Conservation (phyloP, 92 coral and sea anemone genomes). For the Heliopora coerulea region DNA sequence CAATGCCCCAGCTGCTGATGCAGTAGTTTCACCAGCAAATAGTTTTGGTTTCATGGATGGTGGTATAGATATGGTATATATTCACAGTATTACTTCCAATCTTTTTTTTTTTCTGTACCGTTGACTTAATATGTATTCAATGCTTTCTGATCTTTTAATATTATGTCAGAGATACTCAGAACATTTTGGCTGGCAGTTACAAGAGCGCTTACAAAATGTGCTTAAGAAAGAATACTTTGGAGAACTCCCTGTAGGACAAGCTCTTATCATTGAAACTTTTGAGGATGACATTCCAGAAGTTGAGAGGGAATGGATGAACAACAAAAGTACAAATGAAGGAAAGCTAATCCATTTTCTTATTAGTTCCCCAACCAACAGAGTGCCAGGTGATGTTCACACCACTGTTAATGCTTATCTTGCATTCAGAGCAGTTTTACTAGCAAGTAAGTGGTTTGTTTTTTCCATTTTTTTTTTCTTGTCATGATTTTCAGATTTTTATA, state of each 20-base stretch:
- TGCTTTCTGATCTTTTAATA: neutral
- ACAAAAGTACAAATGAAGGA: conserved; percentile 65
- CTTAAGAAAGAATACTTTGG: conserved; percentile 51
- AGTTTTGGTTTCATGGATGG: conserved; percentile 91
- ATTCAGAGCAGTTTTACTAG: conserved; percentile 67
- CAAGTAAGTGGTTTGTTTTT: conserved; percentile 39
- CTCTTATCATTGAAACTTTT: conserved; percentile 59
- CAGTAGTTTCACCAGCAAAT: conserved; percentile 82
- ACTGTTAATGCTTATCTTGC: conserved; percentile 79
- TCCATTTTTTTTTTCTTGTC: no score
- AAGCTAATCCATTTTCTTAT: conserved; percentile 65
- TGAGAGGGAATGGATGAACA: conserved; percentile 46
- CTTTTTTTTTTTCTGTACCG: no score
- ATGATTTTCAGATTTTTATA: no score
- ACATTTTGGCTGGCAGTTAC: conserved; percentile 86
- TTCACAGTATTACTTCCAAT: no score
- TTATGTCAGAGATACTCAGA: conserved; percentile 53
- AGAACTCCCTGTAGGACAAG: conserved; percentile 76
- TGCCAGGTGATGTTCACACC: conserved; percentile 58
- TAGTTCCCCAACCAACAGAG: conserved; percentile 79
- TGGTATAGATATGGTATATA: conserved; percentile 72
- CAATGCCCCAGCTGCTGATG: conserved; percentile 71
- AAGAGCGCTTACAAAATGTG: conserved; percentile 61
- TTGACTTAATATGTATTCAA: conserved; percentile 1
- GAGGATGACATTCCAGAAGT: conserved; percentile 37